phyloP scores from a whole-genome alignment of 2,113 vertebrate genomes.

The Hepsetus odoe region DNA sequence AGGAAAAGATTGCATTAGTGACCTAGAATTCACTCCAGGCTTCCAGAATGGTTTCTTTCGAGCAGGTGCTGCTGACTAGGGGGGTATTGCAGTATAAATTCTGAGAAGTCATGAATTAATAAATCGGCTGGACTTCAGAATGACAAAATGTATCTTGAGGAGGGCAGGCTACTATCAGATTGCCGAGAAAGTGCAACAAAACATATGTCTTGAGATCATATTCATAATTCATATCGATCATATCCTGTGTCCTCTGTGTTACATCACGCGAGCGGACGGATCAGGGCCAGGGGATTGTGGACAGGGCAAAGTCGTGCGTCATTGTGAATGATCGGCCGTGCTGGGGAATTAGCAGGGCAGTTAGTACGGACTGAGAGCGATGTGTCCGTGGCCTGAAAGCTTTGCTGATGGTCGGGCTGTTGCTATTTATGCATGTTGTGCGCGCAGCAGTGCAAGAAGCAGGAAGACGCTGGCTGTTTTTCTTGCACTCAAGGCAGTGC shows the following conservation, averaged over 20 bases:
- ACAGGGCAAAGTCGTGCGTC: slow-evolving; percentile 45
- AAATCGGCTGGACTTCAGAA: slow-evolving; percentile 23
- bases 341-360: slow-evolving; percentile 77
- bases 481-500: slow-evolving; percentile 77
- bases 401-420: slow-evolving; percentile 67
- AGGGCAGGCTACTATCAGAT: slow-evolving; percentile 25
- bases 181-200: slow-evolving; percentile 47
- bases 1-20: slow-evolving; percentile 23
- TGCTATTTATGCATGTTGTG: slow-evolving; percentile 82
- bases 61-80: slow-evolving; percentile 39
- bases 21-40: slow-evolving; percentile 17
- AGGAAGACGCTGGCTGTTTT: slow-evolving; percentile 69
- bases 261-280: slow-evolving; percentile 48
- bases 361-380: slow-evolving; percentile 73
- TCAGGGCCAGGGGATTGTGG: slow-evolving; percentile 39
- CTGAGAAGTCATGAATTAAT: slow-evolving; percentile 48
- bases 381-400: slow-evolving; percentile 71
- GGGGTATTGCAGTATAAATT: slow-evolving; percentile 21
- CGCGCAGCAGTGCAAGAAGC: slow-evolving; percentile 83
- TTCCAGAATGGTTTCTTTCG: slow-evolving; percentile 19
- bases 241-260: slow-evolving; percentile 49
- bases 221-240: slow-evolving; percentile 56
- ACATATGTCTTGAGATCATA: slow-evolving; percentile 49
- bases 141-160: slow-evolving; percentile 38
- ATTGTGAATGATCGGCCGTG: slow-evolving; percentile 60